phyloP scores from a whole-genome alignment of 2,888 invertebrate genomes.

The Plagodis dolabraria region DNA sequence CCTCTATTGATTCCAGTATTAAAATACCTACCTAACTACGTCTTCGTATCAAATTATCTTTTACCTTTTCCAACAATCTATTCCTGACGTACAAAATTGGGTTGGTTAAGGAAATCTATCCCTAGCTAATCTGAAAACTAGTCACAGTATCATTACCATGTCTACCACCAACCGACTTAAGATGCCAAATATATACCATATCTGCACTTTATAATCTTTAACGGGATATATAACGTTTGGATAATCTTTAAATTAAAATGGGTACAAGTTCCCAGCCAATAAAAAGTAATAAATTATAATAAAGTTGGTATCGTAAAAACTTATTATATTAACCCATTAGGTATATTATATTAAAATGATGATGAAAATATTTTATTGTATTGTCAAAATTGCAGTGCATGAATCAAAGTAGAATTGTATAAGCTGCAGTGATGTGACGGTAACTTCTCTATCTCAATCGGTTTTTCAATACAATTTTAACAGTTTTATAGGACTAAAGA shows the following conservation, averaged over 20 bases:
- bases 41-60: slow-evolving; percentile 79
- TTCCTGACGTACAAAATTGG: slow-evolving; percentile 57
- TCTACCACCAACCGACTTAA: too few species aligned
- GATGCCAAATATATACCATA: neutral
- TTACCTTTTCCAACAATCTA: slow-evolving; percentile 55
- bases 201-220: slow-evolving; percentile 33
- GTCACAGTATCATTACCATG: slow-evolving; percentile 37
- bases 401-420: slow-evolving; percentile 58
- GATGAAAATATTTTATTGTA: slow-evolving; percentile 5
- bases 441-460: slow-evolving; percentile 67
- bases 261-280: slow-evolving; percentile 32
- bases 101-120: slow-evolving; percentile 54
- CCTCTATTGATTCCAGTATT: slow-evolving; percentile 65
- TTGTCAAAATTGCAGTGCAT: slow-evolving; percentile 23
- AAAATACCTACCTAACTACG: slow-evolving; percentile 83
- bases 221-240: neutral
- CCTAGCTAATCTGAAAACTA: slow-evolving; percentile 53
- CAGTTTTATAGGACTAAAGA: slow-evolving; percentile 31
- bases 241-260: slow-evolving; percentile 6
- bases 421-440: slow-evolving; percentile 67
- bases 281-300: slow-evolving; percentile 18
- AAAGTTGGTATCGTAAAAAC: neutral
- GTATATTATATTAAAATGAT: too few species aligned
- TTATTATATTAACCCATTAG: neutral
- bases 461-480: slow-evolving; percentile 19